A percentile compares a stretch with the other conserved stretches of the same genome.
These are phyloP conservation scores for Ellobius talpinus DNA, from an alignment of 2,113 vertebrate genomes.

Conservation along the genomic window DNA sequence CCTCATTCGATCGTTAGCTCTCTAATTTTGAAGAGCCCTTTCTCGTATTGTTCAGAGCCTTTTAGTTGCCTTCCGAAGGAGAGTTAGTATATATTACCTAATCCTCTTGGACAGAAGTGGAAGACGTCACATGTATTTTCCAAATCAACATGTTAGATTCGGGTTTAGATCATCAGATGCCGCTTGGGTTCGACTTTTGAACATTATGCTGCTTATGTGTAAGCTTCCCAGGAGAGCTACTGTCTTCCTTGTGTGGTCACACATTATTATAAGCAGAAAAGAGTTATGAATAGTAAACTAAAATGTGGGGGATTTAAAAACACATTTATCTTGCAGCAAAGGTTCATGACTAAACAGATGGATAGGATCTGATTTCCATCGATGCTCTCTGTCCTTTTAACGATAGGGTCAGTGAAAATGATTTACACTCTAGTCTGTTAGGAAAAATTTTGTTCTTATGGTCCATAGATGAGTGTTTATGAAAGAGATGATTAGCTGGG, in stretches of 20 bases:
- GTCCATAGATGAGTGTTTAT: not conserved
- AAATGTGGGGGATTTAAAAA: conserved; percentile 52
- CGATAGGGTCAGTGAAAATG: conserved; percentile 20
- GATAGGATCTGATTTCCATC: conserved; percentile 44
- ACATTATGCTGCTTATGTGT: conserved; percentile 1
- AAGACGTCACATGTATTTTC: not conserved
- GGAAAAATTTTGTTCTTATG: not conserved
- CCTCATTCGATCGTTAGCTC: not conserved
- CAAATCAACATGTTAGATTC: not conserved
- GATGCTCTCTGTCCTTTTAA: conserved; percentile 7
- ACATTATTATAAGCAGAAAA: not conserved
- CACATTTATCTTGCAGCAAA: conserved; percentile 16
- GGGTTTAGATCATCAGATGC: not conserved
- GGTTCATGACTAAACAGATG: not conserved
- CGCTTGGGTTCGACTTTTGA: not conserved
- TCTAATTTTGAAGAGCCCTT: not conserved
- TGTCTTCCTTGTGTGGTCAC: conserved; percentile 42
- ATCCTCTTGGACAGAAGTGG: not conserved
- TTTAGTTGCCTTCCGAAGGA: not conserved
- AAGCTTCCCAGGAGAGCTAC: conserved; percentile 42
- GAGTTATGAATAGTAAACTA: not conserved
- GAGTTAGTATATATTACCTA: not conserved
- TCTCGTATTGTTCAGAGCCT: not conserved
- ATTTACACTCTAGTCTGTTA: conserved; percentile 11
- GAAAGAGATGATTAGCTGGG: not conserved